Conservation (phyloP, 1,140 invertebrate genomes). For the Drosophila santomea region DNA sequence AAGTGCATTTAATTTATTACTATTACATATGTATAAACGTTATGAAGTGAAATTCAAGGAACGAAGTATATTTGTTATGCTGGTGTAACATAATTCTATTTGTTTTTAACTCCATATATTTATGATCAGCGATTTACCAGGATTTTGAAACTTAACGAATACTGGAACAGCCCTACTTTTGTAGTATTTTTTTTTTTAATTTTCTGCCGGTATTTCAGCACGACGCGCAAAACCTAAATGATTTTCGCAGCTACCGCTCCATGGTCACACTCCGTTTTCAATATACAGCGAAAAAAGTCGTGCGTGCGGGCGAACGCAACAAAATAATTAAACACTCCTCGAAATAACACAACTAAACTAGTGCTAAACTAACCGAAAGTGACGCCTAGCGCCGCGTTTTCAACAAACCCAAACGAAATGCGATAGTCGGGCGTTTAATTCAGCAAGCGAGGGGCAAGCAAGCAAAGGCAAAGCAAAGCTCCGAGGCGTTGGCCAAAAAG, state of each 20-base stretch:
- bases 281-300: slow-evolving; percentile 15
- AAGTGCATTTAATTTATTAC: too few species aligned
- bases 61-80: too few species aligned
- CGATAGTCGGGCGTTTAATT: slow-evolving; percentile 28
- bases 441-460: slow-evolving; percentile 5
- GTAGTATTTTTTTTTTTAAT: not conserved
- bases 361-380: slow-evolving; percentile 21
- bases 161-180: not conserved
- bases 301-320: slow-evolving; percentile 2
- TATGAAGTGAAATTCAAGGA: too few species aligned
- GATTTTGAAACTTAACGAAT: too few species aligned
- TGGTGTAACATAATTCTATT: too few species aligned
- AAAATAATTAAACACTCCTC: slow-evolving; percentile 21
- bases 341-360: slow-evolving; percentile 34
- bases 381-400: slow-evolving; percentile 5
- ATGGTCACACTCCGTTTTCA: slow-evolving; percentile 3
- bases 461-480: slow-evolving; percentile 24
- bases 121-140: too few species aligned
- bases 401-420: slow-evolving; percentile 20
- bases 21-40: too few species aligned
- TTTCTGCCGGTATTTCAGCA: too few species aligned
- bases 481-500: slow-evolving; percentile 49
- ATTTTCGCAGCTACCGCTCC: not conserved
- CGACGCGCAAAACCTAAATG: not conserved
- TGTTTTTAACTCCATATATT: too few species aligned